Conservation (phyloP, 1,140 invertebrate genomes). For the Conopomorpha cramerella region DNA sequence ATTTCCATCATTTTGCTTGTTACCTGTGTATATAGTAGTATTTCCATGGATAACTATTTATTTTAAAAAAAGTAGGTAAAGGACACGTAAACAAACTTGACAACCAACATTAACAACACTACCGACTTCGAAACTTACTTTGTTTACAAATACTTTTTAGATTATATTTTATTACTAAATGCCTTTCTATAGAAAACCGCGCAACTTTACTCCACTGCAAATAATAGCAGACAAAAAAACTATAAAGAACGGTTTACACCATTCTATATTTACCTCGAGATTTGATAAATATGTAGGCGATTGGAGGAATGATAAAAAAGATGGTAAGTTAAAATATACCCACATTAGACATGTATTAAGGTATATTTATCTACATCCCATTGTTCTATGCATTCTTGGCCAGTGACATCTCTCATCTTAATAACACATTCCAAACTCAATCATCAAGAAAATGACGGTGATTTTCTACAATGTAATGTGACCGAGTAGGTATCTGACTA, state of each 20-base stretch:
- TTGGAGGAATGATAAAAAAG: slow-evolving; percentile 61
- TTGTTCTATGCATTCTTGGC: no score
- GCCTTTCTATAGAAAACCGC: slow-evolving; percentile 40
- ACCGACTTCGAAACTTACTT: no score
- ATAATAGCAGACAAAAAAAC: slow-evolving; percentile 31
- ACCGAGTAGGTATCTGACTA: slow-evolving; percentile 7
- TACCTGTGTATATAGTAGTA: background rate
- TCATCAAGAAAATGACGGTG: no score
- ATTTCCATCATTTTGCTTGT: background rate
- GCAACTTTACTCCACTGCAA: slow-evolving; percentile 28
- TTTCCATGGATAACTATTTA: background rate
- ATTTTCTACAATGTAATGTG: no score
- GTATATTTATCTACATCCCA: no score
- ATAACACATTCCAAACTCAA: no score
- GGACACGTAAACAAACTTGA: no score
- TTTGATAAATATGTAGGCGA: slow-evolving; percentile 61
- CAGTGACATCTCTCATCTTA: no score
- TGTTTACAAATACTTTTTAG: background rate
- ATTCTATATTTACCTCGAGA: slow-evolving; percentile 54
- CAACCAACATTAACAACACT: no score
- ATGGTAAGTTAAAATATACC: slow-evolving; percentile 29
- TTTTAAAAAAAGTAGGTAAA: background rate
- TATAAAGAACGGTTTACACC: slow-evolving; percentile 55
- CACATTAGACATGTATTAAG: no score
- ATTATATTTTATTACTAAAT: slow-evolving; percentile 13